Evolutionary conservation across 2,113 vertebrate genomes (phyloP), one percentile per base, ranked within the genome.

Genomic region (Martes martes): DNA sequence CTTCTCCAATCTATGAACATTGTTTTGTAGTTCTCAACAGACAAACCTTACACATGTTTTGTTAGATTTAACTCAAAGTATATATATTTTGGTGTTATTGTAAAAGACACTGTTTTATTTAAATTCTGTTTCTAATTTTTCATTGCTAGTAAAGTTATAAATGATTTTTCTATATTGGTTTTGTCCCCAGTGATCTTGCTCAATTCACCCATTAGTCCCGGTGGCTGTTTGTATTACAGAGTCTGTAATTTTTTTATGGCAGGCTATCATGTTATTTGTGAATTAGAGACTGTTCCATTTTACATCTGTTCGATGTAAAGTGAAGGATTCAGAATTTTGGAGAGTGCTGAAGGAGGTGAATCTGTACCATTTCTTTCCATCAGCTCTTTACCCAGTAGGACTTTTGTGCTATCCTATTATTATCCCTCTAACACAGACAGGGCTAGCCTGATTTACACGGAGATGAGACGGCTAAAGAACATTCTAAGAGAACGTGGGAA

Each of bases 51-150:
- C 4, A 26, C 15, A 50, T 50, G 42, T 73, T 61, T 89, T 93
- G 59, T 93, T 26, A 90, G 19, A n/a, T 79, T 71, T 78, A 47
- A 55, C 50, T 78, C 11, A 52, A 36, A 87, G 14, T 47, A 69
- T 39, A 50, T 23, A 61, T 71, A 82, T 59, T 69, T 67, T 82
- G 26, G 10, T 74, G 26, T 26, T 57, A 47, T 14, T 85, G 5
- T 39, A 94, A 93, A 65, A 87, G 31, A 16, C 11, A 61, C 6
- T 61, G 2, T 93, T 95, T 89, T 76, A 74, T 67, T 89, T 85
- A 65, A 97, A 57, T 89, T 95, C 13, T 74, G 57, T 76, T 93
- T 87, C 39, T 87, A 52, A 76, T 55, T 95, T 47, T 61, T 71
- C 42, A 89, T 94, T 94, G 36, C 83, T 39, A 31, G 7, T 24